Percentiles rank a stretch among this genome's conserved stretches.
phyloP scores from a whole-genome alignment of 2,888 invertebrate genomes.

The Muscina levida region DNA sequence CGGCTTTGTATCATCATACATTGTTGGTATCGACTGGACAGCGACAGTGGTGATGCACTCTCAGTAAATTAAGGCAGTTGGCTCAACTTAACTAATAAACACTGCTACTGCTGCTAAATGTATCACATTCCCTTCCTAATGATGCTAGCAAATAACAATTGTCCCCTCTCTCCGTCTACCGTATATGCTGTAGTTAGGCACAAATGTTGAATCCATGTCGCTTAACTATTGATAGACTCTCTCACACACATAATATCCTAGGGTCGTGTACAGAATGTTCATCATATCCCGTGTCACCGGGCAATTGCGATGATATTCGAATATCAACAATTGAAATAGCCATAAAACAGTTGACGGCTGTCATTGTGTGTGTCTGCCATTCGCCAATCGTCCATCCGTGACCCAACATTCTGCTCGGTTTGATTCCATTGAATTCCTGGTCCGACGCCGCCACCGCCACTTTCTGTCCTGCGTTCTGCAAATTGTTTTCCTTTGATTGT shows the following conservation, averaged over 20 bases:
- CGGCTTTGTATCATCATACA: background rate
- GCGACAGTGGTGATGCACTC: slow-evolving; percentile 12
- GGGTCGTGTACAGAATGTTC: background rate
- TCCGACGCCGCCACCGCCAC: too few relatives aligned
- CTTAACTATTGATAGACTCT: too few relatives aligned
- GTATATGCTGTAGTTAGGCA: too few relatives aligned
- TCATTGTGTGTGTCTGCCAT: slow-evolving; percentile 15
- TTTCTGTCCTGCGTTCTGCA: background rate
- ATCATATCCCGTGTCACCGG: slow-evolving; percentile 3
- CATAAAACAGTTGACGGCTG: slow-evolving; percentile 10
- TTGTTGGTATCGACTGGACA: too few relatives aligned
- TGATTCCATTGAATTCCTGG: background rate
- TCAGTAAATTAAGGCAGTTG: slow-evolving; percentile 56
- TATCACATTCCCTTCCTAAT: slow-evolving; percentile 10
- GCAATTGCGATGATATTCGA: slow-evolving; percentile 13
- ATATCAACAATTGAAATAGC: background rate
- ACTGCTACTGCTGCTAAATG: slow-evolving; percentile 24
- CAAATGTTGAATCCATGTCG: too few relatives aligned
- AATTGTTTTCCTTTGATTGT: slow-evolving; percentile 39
- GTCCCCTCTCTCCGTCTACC: background rate
- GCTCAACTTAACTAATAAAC: slow-evolving; percentile 58
- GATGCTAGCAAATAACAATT: background rate
- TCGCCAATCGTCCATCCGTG: background rate
- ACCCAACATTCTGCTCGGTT: background rate
- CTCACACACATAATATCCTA: background rate